A percentile compares a stretch with the other conserved stretches of the same genome.
phyloP scores from a whole-genome alignment of 2,113 vertebrate species.

The Collichthys lucidus region DNA sequence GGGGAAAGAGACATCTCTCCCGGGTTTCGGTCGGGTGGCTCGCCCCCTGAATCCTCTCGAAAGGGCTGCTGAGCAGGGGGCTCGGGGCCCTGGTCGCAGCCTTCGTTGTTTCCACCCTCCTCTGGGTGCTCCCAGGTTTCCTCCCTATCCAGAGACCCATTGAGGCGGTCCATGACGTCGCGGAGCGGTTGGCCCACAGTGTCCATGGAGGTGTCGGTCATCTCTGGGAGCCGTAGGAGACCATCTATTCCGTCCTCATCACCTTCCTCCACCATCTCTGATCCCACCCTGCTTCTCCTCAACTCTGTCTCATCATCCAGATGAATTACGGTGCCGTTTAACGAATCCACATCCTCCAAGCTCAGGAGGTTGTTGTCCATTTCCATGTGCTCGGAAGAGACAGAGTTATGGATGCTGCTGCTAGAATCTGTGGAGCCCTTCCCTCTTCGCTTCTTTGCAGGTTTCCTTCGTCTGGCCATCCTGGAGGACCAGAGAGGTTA shows the following conservation, averaged over 20 bases:
- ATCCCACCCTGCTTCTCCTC: conserved; percentile 66
- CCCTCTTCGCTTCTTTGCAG: conserved; percentile 85
- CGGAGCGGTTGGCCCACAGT: conserved; percentile 89
- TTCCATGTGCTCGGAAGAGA: conserved; percentile 78
- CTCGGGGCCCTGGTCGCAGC: conserved; percentile 10
- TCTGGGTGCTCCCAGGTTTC: conserved; percentile 76
- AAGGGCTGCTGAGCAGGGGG: conserved; percentile 88
- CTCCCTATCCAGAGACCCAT: conserved; percentile 85
- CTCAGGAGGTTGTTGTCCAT: conserved; percentile 46
- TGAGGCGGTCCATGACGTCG: conserved; percentile 90
- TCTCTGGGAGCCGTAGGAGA: conserved; percentile 86
- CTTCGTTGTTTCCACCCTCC: conserved; percentile 23
- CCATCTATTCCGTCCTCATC: conserved; percentile 57
- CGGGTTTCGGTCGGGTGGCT: conserved; percentile 84
- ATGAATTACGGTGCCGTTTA: conserved; percentile 55
- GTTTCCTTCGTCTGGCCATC: conserved; percentile 91
- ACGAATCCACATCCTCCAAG: conserved; percentile 50
- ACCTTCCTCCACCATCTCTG: conserved; percentile 40
- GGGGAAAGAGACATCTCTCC: conserved; percentile 74
- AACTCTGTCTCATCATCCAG: conserved; percentile 44
- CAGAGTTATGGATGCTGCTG: conserved; percentile 80
- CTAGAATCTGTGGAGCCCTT: conserved; percentile 78
- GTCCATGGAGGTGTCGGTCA: conserved; percentile 96
- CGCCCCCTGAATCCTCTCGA: conserved; percentile 87
- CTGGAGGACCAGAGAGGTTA: conserved; percentile 72